phyloP scores from a whole-genome alignment of 1,140 invertebrate species.

The Anastatus disparis region DNA sequence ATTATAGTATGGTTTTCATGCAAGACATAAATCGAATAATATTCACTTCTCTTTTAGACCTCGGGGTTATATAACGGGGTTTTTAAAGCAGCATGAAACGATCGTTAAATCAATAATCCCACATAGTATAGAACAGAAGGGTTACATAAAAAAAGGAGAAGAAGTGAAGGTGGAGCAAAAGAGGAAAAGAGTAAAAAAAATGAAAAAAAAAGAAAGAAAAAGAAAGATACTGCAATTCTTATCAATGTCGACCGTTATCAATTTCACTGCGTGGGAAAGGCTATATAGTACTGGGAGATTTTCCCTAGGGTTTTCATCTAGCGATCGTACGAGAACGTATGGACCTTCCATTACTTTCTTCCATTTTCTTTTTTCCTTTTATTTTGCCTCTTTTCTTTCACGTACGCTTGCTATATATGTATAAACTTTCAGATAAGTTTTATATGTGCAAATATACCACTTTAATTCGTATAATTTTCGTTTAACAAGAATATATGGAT shows the following conservation, averaged over 20 bases:
- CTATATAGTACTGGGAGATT: conserved; percentile 29
- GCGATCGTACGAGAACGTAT: conserved; percentile 4
- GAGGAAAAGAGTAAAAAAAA: too few species aligned
- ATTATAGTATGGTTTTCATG: too few species aligned
- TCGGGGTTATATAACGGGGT: neutral
- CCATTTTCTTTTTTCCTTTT: too few species aligned
- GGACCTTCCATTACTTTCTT: too few species aligned
- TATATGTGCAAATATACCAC: too few species aligned
- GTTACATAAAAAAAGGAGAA: neutral
- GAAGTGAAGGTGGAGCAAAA: too few species aligned
- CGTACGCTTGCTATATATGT: too few species aligned
- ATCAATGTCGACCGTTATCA: conserved; percentile 37
- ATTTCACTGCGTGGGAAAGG: conserved; percentile 17
- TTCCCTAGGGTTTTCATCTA: conserved; percentile 34
- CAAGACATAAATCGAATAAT: conserved; percentile 3
- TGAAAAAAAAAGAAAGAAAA: too few species aligned
- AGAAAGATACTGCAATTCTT: conserved; percentile 37
- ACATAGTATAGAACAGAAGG: neutral
- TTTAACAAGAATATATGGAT: too few species aligned
- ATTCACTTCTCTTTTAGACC: neutral
- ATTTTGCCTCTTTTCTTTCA: too few species aligned
- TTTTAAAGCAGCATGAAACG: neutral
- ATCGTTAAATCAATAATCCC: conserved; percentile 3
- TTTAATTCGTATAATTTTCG: too few species aligned
- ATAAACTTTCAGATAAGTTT: too few species aligned